Conservation (phyloP, 2,113 vertebrate genomes). For the Nyctibius bracteatus region DNA sequence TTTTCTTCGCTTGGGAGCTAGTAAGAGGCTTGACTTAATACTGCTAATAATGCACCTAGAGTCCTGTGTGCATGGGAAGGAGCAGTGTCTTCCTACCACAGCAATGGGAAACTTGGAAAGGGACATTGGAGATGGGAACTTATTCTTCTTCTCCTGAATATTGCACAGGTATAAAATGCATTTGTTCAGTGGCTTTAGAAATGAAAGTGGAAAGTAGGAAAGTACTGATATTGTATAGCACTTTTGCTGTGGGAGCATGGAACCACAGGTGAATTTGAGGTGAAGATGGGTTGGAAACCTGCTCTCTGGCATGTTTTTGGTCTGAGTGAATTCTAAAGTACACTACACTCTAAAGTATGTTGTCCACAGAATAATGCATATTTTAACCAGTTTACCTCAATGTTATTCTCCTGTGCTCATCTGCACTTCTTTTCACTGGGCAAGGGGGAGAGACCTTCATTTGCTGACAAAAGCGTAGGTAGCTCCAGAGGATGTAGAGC, state of each 20-base stretch:
- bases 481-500: neutral
- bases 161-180: neutral
- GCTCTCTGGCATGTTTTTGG: neutral
- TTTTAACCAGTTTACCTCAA: neutral
- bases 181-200: neutral
- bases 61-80: neutral
- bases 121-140: neutral
- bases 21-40: neutral
- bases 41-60: neutral
- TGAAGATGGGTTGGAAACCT: neutral
- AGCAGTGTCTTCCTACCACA: neutral
- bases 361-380: neutral
- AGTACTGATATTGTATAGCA: neutral
- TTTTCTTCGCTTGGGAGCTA: neutral
- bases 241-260: neutral
- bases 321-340: neutral
- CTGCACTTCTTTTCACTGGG: accelerated
- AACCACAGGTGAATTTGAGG: neutral
- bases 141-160: neutral
- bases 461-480: neutral
- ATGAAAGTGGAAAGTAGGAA: neutral
- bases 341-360: accelerated
- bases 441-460: neutral
- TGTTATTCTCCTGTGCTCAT: neutral
- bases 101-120: neutral